Evolutionary conservation across 2,113 vertebrate genomes (phyloP).

Genomic region (Nesogale talazaci): DNA sequence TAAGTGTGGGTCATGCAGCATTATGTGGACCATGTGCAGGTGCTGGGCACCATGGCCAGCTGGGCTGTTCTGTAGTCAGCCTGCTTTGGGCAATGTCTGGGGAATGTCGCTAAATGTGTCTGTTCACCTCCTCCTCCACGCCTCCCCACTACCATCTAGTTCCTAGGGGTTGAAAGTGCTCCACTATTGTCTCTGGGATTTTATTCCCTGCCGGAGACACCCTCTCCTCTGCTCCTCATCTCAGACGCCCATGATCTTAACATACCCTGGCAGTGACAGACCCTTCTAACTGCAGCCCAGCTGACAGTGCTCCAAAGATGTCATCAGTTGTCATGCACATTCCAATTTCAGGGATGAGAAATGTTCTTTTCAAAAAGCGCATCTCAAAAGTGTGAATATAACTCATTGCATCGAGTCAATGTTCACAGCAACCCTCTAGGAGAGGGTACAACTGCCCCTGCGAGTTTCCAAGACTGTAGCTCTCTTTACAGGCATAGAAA

Average conservation of each 20-base stretch:
- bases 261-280: neutral
- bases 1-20: too few species aligned
- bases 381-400: neutral
- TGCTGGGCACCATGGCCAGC: neutral
- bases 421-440: too few species aligned
- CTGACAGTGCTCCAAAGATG: too few species aligned
- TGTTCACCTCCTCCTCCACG: neutral
- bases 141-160: neutral
- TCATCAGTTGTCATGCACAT: neutral
- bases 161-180: constrained; percentile 30
- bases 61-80: neutral
- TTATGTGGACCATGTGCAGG: neutral
- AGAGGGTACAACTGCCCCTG: too few species aligned
- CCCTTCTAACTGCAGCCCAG: neutral
- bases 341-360: neutral
- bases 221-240: neutral
- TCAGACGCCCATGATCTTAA: neutral
- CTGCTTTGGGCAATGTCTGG: neutral
- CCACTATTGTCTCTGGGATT: neutral
- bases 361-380: neutral
- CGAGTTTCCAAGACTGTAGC: too few species aligned
- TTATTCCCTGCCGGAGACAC: neutral
- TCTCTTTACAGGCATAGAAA: too few species aligned
- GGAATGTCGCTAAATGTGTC: constrained; percentile 64
- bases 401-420: too few species aligned